A percentile compares a stretch with the other conserved stretches of the same genome.
Evolutionary conservation across 2,888 invertebrate genomes (phyloP).

Genomic region (Ectropis crepuscularia): DNA sequence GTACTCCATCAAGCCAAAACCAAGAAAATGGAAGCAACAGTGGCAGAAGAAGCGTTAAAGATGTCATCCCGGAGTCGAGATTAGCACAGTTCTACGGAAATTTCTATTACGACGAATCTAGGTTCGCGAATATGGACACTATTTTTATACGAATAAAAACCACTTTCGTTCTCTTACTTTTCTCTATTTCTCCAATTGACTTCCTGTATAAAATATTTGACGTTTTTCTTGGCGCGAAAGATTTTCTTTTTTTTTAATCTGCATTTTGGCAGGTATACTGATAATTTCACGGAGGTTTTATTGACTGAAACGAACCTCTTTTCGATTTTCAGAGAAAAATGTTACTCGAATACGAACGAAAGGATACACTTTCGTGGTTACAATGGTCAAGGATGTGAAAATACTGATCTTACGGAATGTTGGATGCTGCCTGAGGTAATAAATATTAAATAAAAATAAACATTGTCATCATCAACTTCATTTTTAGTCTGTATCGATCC

Average conservation of each 20-base stretch:
- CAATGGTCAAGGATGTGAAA: slow-evolving; percentile 72
- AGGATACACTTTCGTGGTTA: slow-evolving; percentile 62
- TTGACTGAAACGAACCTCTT: slow-evolving; percentile 30
- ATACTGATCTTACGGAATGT: slow-evolving; percentile 82
- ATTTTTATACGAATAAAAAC: slow-evolving; percentile 28
- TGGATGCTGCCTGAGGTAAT: slow-evolving; percentile 86
- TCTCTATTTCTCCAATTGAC: slow-evolving; percentile 22
- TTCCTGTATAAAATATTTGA: slow-evolving; percentile 25
- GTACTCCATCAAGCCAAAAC: slow-evolving; percentile 60
- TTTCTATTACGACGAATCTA: slow-evolving; percentile 81
- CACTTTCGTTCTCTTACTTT: not conserved
- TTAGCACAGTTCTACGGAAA: slow-evolving; percentile 85
- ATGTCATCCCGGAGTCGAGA: slow-evolving; percentile 87
- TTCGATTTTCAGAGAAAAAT: slow-evolving; percentile 70
- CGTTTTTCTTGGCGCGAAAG: slow-evolving; percentile 30
- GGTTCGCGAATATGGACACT: slow-evolving; percentile 50
- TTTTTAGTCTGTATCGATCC: not conserved
- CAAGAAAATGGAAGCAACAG: slow-evolving; percentile 69
- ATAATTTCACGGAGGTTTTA: not conserved
- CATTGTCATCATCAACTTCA: not conserved
- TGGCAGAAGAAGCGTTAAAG: slow-evolving; percentile 82
- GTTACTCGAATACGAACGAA: slow-evolving; percentile 71
- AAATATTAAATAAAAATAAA: not conserved
- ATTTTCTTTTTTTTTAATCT: slow-evolving; percentile 6
- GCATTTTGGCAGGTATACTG: not conserved